Percentiles rank a stretch among this genome's conserved stretches.
Conservation (phyloP, 1,140 invertebrate species). For the Drosophila melanica region DNA sequence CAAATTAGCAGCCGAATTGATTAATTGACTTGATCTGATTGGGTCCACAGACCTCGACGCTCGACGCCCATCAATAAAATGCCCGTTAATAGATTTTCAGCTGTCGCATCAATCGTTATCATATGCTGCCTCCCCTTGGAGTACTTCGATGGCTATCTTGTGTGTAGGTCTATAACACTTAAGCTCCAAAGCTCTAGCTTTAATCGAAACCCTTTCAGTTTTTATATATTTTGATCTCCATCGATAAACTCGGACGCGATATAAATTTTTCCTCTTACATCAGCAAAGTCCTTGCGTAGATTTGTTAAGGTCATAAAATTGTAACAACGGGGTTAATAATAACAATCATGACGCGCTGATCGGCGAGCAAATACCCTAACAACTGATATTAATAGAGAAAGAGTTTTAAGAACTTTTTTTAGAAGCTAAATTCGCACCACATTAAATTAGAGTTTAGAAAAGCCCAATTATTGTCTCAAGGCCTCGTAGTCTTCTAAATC, state of each 20-base stretch:
- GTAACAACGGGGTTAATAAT: conserved; percentile 38
- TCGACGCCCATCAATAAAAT: conserved; percentile 15
- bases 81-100: conserved; percentile 9
- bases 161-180: background rate
- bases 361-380: background rate
- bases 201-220: conserved; percentile 41
- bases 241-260: conserved; percentile 61
- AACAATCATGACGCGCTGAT: conserved; percentile 11
- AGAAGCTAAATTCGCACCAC: too few species aligned
- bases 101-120: background rate
- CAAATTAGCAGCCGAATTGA: conserved; percentile 64
- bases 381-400: background rate
- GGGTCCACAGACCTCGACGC: conserved; percentile 25
- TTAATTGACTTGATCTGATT: conserved; percentile 66
- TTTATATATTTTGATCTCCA: conserved; percentile 49
- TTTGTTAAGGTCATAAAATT: conserved; percentile 74
- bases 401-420: too few species aligned
- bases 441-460: too few species aligned
- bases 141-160: background rate
- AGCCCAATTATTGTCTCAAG: background rate
- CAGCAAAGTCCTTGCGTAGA: conserved; percentile 60
- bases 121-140: background rate
- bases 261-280: conserved; percentile 65
- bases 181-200: conserved; percentile 18
- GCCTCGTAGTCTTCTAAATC: too few species aligned